Conservation (phyloP, 2,888 invertebrate genomes). For the Buathra laborator region DNA sequence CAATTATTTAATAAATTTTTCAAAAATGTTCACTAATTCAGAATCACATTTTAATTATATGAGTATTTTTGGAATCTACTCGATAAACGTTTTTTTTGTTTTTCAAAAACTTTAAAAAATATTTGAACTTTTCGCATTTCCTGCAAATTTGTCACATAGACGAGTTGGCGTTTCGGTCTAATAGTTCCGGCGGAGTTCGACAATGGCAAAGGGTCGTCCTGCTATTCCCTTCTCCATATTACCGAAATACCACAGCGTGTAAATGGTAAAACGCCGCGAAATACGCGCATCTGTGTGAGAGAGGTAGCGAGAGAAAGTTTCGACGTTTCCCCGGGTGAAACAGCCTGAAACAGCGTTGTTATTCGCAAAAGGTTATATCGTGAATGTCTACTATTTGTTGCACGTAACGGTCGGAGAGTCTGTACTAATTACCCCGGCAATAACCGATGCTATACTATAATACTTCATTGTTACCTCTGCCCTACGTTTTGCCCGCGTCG, state of each 20-base stretch:
- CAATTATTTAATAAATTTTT: too few species aligned
- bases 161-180: neutral
- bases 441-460: conserved; percentile 23
- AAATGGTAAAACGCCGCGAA: conserved; percentile 22
- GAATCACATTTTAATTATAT: too few species aligned
- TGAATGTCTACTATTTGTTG: conserved; percentile 49
- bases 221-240: neutral
- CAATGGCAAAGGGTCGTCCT: neutral
- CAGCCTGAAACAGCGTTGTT: conserved; percentile 1
- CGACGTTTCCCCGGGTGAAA: conserved; percentile 16
- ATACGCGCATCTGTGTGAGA: neutral
- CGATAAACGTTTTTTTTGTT: too few species aligned
- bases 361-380: conserved; percentile 28
- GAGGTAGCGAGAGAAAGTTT: conserved; percentile 30
- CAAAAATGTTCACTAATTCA: too few species aligned
- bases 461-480: conserved; percentile 60
- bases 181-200: neutral
- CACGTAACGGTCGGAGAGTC: conserved; percentile 24
- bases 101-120: too few species aligned
- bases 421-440: conserved; percentile 54
- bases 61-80: too few species aligned
- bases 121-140: too few species aligned
- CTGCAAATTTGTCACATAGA: too few species aligned
- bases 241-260: neutral
- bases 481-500: conserved; percentile 9